Base-by-base conservation (phyloP, 2,797 vertebrate species). In the Peromyscus eremicus region DNA sequence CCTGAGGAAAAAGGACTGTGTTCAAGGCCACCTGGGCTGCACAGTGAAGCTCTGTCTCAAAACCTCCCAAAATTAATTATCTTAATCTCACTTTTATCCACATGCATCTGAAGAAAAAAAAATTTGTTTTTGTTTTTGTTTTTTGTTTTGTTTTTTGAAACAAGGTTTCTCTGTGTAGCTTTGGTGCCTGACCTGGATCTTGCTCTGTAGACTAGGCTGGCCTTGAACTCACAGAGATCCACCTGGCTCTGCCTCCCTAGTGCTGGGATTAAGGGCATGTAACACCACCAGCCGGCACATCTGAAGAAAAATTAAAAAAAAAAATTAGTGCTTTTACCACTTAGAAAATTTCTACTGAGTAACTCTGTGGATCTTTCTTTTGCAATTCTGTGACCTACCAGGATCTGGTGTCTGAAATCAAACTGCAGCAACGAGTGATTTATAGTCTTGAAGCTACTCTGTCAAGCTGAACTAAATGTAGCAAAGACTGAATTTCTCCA, bases 1-100 rank as follows among this genome's bases (percentile, higher is more conserved):
- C 43, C 32, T 66, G 14, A 66, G 43, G 55, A 52, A 49, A 40
- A 37, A 46, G 32, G 40, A 52, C 4, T 43, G 43, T 13, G 9
- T 37, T 80, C 7, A 49, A 52, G 75, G 6, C 40, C 37, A 49
- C 71, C 7, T 49, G 57, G 32, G 23, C 43, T 79, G 14, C 88
- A 52, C 34, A 68, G 34, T 17, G 43, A 90, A 25, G 23, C 13
- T 8, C 13, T 8, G 16, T 23, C 43, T 29, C 60, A 79, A 57
- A 57, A 49, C 10, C 5, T 6, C n/a, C 19, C 9, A 34, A 80
- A 52, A 34, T 37, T 86, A 62, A 25, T 73, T 85, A 68, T 81
- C 94, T 95, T 43, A 89, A 55, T 75, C 23, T 96, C 14, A 52
- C 16, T 92, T 96, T 88, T 91, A 75, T 32, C 29, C 12, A 86